A percentile compares a stretch with the other conserved stretches of the same genome.
These are phyloP conservation scores for Struthio camelus DNA, from an alignment of 2,113 vertebrate species.

Conservation along the genomic window DNA sequence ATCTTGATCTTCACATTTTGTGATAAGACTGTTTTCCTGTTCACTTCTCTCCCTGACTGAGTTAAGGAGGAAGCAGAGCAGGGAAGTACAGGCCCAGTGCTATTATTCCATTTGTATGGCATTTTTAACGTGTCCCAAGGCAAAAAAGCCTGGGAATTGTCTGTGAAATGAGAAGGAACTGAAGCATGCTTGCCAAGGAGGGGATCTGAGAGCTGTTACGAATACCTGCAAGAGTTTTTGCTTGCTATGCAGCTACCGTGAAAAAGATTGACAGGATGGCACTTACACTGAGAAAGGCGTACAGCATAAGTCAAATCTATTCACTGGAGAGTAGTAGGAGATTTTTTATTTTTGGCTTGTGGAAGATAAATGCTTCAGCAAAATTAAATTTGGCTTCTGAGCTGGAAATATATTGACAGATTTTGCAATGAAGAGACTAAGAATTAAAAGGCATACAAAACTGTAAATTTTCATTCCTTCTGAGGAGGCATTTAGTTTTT, in stretches of 20 bases:
- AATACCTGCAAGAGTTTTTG: background rate
- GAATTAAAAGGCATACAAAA: background rate
- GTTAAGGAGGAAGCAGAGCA: background rate
- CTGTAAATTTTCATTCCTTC: background rate
- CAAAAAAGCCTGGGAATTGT: background rate
- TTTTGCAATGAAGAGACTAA: background rate
- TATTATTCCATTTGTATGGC: background rate
- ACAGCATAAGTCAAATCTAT: background rate
- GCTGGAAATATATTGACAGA: background rate
- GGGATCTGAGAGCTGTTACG: background rate
- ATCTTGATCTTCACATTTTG: background rate
- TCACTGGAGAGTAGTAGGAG: background rate
- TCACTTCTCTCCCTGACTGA: background rate
- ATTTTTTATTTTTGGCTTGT: background rate
- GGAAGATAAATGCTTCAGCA: background rate
- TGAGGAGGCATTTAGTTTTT: background rate
- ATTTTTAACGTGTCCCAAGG: background rate
- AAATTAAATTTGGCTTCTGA: background rate
- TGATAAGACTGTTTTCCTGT: background rate
- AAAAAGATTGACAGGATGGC: background rate
- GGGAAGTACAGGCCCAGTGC: background rate
- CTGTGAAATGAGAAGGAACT: background rate
- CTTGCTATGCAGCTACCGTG: background rate
- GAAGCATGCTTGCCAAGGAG: background rate
- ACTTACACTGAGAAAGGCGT: background rate